A percentile compares a stretch with the other conserved stretches of the same genome.
Evolutionary conservation across 1,140 invertebrate species (phyloP).

Genomic region (Procambarus virginalis): DNA sequence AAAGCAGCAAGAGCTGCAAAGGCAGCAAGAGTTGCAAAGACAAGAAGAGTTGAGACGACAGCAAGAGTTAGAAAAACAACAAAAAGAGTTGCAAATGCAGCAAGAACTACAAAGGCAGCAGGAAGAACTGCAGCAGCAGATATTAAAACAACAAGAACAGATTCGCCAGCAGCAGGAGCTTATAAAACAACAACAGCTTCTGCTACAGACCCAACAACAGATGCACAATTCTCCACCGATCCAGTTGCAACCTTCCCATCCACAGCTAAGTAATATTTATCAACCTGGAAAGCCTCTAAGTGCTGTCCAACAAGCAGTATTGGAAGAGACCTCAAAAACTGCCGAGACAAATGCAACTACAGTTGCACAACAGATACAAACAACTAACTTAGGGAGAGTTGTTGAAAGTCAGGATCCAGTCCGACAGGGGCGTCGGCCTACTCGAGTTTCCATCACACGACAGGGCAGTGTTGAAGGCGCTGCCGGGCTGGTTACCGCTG

Average conservation of each 20-base stretch:
- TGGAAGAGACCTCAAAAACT: conserved; percentile 7
- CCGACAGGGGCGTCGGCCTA: neutral
- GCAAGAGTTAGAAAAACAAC: conserved; percentile 3
- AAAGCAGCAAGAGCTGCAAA: conserved; percentile 23
- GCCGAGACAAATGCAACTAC: neutral
- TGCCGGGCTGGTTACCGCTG: conserved; percentile 46
- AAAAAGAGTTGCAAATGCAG: conserved; percentile 33
- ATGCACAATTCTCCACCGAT: neutral
- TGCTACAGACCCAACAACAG: conserved; percentile 31
- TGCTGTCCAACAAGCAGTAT: conserved; percentile 40
- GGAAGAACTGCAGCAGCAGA: conserved; percentile 20
- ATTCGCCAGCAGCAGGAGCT: conserved; percentile 24
- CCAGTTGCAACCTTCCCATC: conserved; percentile 1
- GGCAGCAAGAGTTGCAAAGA: conserved; percentile 35
- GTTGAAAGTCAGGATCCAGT: neutral
- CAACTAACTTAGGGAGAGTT: no score
- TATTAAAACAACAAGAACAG: conserved; percentile 21
- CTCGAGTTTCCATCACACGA: neutral
- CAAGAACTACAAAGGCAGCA: conserved; percentile 24
- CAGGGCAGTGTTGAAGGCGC: conserved; percentile 60
- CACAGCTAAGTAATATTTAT: neutral
- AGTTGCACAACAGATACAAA: conserved; percentile 4
- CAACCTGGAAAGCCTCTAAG: conserved; percentile 35
- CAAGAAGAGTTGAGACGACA: conserved; percentile 22
- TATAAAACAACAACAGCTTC: neutral